phyloP scores from a whole-genome alignment of 2,113 vertebrate genomes.

The Anguilla japonica region DNA sequence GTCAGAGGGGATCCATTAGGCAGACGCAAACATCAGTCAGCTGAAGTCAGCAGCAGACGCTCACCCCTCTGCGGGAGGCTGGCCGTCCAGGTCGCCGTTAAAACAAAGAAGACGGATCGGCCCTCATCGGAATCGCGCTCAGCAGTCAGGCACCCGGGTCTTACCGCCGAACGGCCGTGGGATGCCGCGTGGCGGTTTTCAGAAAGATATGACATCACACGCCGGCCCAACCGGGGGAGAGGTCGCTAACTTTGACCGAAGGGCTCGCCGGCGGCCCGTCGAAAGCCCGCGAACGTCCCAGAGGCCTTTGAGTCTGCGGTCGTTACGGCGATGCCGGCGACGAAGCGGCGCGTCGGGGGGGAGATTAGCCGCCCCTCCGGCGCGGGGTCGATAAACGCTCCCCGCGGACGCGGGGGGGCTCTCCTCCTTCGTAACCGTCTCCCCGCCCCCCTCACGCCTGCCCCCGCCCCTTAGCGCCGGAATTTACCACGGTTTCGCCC shows the following conservation, averaged over 20 bases:
- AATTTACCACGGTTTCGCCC: not conserved
- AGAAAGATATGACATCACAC: not conserved
- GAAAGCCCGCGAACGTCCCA: not conserved
- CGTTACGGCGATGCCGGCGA: not conserved
- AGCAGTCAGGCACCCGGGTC: not conserved
- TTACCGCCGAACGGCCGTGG: not conserved
- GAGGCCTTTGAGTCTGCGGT: not conserved
- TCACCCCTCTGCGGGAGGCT: not conserved
- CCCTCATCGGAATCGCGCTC: not conserved
- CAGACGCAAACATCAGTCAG: not conserved
- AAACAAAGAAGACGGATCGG: not conserved
- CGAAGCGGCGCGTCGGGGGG: not conserved
- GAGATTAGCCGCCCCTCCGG: not conserved
- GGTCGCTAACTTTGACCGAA: conserved; percentile 37
- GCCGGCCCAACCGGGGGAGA: conserved; percentile 9
- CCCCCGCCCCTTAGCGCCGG: not conserved
- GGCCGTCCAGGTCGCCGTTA: not conserved
- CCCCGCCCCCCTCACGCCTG: not conserved
- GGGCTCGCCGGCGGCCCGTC: not conserved
- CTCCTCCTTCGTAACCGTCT: not conserved
- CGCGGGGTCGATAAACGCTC: not conserved
- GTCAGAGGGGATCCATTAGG: not conserved
- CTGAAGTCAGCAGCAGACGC: not conserved
- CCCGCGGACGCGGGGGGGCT: not conserved
- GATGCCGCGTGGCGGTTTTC: not conserved